A percentile compares a stretch with the other conserved stretches of the same genome.
phyloP scores from a whole-genome alignment of 2,888 invertebrate species.

The Argyra leucocephala region DNA sequence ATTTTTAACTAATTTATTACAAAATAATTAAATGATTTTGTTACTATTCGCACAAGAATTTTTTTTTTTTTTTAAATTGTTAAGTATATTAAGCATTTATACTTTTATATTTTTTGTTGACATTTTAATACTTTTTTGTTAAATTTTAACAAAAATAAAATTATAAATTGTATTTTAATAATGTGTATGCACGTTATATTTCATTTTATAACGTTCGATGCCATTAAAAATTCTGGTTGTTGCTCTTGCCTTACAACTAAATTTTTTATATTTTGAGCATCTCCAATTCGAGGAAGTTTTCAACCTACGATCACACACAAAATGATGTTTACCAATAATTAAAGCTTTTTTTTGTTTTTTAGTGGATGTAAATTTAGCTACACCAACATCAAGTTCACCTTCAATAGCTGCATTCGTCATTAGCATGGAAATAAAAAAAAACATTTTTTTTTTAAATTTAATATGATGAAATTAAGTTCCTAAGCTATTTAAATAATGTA shows the following conservation, averaged over 20 bases:
- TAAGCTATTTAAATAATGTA: slow-evolving; percentile 13
- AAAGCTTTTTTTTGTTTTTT: slow-evolving; percentile 39
- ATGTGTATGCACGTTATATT: slow-evolving; percentile 34
- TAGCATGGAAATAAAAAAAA: slow-evolving; percentile 16
- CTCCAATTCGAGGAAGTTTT: slow-evolving; percentile 41
- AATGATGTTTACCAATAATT: slow-evolving; percentile 34
- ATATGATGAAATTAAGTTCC: slow-evolving; percentile 7
- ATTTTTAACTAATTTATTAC: too few relatives aligned
- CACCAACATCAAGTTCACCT: background rate
- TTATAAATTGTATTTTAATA: slow-evolving; percentile 7
- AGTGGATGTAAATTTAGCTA: slow-evolving; percentile 31
- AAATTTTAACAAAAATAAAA: too few relatives aligned
- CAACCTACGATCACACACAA: slow-evolving; percentile 38
- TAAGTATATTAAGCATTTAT: too few relatives aligned
- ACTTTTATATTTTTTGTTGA: too few relatives aligned
- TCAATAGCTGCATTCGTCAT: slow-evolving; percentile 21
- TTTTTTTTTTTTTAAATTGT: too few relatives aligned
- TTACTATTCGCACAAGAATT: too few relatives aligned
- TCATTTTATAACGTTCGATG: slow-evolving; percentile 34
- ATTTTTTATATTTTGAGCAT: slow-evolving; percentile 36
- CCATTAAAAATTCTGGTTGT: slow-evolving; percentile 35
- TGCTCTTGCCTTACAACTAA: slow-evolving; percentile 39
- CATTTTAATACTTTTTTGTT: too few relatives aligned
- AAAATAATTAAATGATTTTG: too few relatives aligned
- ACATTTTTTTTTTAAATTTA: slow-evolving; percentile 16